Conservation (phyloP, 2,113 vertebrate genomes). For the Argyrosomus japonicus region DNA sequence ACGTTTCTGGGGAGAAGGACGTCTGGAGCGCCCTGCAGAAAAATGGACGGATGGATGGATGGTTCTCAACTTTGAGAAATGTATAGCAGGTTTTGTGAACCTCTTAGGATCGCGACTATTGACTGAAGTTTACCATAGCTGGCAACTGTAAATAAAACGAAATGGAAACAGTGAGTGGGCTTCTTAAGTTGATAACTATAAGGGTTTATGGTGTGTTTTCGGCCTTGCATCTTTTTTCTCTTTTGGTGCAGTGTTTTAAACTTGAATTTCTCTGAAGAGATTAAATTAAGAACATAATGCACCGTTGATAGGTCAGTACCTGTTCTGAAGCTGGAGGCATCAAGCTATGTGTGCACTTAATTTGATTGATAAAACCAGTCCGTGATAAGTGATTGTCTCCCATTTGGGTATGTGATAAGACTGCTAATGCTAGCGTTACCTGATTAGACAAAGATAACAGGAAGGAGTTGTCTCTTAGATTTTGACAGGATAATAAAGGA, state of each 20-base stretch:
- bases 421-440: neutral
- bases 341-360: neutral
- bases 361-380: neutral
- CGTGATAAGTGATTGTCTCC: neutral
- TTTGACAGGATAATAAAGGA: conserved; percentile 12
- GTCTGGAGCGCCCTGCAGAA: no score
- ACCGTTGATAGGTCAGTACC: neutral
- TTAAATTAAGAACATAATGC: neutral
- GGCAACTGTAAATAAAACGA: neutral
- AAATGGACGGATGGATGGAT: no score
- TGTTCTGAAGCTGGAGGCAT: neutral
- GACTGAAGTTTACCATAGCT: neutral
- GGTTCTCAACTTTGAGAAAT: no score
- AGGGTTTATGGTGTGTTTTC: neutral
- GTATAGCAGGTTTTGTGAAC: neutral
- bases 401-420: neutral
- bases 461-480: neutral
- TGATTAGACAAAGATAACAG: neutral
- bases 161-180: neutral
- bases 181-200: neutral
- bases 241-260: neutral
- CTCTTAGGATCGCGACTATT: neutral
- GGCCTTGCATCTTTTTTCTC: neutral
- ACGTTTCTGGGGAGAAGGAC: no score
- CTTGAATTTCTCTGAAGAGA: neutral